Percentiles rank a stretch among this genome's conserved stretches.
Evolutionary conservation across 1,140 invertebrate species (phyloP).

Genomic region (Lanistes nyassanus): DNA sequence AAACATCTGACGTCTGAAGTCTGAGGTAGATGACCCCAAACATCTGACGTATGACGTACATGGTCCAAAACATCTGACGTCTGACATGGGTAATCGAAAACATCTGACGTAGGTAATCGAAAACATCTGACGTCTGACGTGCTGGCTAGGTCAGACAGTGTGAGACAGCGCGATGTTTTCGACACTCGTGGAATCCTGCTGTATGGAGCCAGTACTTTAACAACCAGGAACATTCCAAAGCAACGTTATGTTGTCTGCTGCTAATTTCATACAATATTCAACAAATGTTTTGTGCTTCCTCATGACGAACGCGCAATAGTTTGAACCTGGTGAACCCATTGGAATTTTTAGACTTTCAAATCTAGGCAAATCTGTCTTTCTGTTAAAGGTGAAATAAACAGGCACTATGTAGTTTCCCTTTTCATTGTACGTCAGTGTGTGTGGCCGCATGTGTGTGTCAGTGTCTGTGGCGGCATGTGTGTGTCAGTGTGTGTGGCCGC

Average conservation of each 20-base stretch:
- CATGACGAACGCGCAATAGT: too few relatives aligned
- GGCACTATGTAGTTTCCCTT: not conserved
- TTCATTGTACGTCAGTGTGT: constrained; percentile 1
- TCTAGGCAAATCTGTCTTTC: not conserved
- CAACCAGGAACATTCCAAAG: too few relatives aligned
- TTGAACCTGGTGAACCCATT: not conserved
- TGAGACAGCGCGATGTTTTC: too few relatives aligned
- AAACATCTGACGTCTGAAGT: not conserved
- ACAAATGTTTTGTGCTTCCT: too few relatives aligned
- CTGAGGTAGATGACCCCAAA: not conserved
- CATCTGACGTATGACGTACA: not conserved
- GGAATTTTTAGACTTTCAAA: not conserved
- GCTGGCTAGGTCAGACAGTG: too few relatives aligned
- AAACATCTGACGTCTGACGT: not conserved
- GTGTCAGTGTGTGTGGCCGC: constrained; percentile 12
- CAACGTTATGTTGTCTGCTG: too few relatives aligned
- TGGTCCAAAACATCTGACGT: not conserved
- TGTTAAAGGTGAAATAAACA: not conserved
- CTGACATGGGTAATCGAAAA: not conserved
- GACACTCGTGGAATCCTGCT: too few relatives aligned
- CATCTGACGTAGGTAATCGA: not conserved
- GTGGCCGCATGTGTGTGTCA: not conserved
- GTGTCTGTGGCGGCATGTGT: constrained; percentile 10
- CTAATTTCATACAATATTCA: too few relatives aligned
- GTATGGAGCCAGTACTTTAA: too few relatives aligned